Percentiles rank a stretch among this genome's conserved stretches.
Evolutionary conservation across 1,140 invertebrate species (phyloP).

Genomic region (Coenobita brevimanus): DNA sequence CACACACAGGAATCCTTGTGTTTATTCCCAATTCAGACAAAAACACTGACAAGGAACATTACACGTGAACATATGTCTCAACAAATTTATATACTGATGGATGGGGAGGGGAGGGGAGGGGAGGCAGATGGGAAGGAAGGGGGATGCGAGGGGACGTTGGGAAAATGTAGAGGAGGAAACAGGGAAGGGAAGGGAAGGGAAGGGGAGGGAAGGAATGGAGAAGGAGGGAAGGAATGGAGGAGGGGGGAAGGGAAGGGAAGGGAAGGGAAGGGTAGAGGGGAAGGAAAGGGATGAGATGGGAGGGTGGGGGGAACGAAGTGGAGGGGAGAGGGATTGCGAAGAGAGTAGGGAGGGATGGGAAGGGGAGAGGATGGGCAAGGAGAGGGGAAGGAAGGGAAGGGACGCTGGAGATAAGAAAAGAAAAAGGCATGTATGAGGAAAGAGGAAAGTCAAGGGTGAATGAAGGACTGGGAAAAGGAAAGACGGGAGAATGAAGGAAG

Average conservation of each 20-base stretch:
- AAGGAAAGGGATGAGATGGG: background rate
- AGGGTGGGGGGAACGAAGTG: background rate
- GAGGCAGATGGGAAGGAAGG: background rate
- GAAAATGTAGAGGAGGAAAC: background rate
- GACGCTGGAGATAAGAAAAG: background rate
- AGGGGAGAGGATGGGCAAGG: background rate
- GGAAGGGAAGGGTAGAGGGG: background rate
- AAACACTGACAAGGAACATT: background rate
- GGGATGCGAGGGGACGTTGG: background rate
- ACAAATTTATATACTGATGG: background rate
- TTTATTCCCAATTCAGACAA: too few species aligned
- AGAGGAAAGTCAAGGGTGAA: background rate
- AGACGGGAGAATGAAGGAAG: background rate
- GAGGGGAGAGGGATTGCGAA: background rate
- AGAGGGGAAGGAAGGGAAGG: background rate
- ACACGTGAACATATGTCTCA: background rate
- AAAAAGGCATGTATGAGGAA: background rate
- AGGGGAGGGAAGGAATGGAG: background rate
- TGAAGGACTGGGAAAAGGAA: background rate
- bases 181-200: background rate
- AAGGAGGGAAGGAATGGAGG: background rate
- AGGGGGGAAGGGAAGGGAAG: background rate
- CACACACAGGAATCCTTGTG: too few species aligned
- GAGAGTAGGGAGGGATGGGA: background rate
- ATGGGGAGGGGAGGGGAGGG: background rate